Percentiles rank a stretch among this genome's conserved stretches.
Evolutionary conservation across 2,888 invertebrate species (phyloP).

Genomic region (Marronus borbonicus): DNA sequence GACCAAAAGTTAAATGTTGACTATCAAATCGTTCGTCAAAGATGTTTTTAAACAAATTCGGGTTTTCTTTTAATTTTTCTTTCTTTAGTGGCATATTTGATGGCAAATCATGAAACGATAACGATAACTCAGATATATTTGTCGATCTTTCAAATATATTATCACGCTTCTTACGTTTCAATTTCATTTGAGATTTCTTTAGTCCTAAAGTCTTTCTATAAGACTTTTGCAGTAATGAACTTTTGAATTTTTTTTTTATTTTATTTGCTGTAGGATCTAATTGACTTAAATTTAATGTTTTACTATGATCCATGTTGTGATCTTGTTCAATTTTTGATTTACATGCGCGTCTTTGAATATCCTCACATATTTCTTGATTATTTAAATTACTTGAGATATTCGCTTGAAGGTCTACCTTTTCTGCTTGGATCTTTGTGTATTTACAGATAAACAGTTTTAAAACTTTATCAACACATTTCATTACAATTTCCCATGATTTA

Average conservation of each 20-base stretch:
- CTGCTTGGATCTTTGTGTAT: conserved; percentile 64
- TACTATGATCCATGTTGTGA: not conserved
- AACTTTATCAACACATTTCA: conserved; percentile 68
- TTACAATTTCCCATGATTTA: conserved; percentile 70
- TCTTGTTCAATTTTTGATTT: not conserved
- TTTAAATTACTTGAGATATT: not conserved
- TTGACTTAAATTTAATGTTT: not conserved
- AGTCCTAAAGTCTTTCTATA: conserved; percentile 20
- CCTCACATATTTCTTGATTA: not conserved
- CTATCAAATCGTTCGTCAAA: conserved; percentile 51
- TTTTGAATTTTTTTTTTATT: not conserved
- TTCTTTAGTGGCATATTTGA: conserved; percentile 18
- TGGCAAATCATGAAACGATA: conserved; percentile 9
- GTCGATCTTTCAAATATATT: conserved; percentile 31
- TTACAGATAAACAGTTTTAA: conserved; percentile 65
- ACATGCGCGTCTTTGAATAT: conserved; percentile 10
- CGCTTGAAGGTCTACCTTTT: conserved; percentile 57
- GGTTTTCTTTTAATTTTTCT: conserved; percentile 36
- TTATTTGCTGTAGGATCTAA: not conserved
- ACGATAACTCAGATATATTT: conserved; percentile 6
- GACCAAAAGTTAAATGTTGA: conserved; percentile 49
- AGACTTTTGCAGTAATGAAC: conserved; percentile 35
- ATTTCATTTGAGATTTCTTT: conserved; percentile 19
- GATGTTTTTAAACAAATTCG: conserved; percentile 32
- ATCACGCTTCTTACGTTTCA: conserved; percentile 7